Conservation (phyloP, 2,797 vertebrate genomes). For the Amniataba percoides region DNA sequence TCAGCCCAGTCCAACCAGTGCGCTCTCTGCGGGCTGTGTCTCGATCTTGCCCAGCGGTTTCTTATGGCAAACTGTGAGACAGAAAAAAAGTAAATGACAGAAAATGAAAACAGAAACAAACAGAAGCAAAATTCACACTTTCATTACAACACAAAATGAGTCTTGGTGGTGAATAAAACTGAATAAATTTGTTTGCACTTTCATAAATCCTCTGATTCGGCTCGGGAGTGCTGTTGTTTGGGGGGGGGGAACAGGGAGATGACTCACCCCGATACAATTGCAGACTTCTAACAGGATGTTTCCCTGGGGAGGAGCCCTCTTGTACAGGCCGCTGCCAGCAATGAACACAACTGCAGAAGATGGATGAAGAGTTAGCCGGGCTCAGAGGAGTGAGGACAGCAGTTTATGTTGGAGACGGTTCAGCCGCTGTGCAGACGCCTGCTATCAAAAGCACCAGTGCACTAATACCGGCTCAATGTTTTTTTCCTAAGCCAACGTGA, state of each 20-base stretch:
- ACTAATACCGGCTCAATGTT: neutral
- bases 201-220: neutral
- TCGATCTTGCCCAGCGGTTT: slow-evolving; percentile 88
- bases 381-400: neutral
- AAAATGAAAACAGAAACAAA: neutral
- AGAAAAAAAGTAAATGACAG: slow-evolving; percentile 28
- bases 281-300: slow-evolving; percentile 92
- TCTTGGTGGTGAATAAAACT: neutral
- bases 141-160: neutral
- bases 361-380: slow-evolving; percentile 20
- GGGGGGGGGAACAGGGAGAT: neutral
- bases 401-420: slow-evolving; percentile 5
- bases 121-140: neutral
- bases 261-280: slow-evolving; percentile 92
- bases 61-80: slow-evolving; percentile 90
- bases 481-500: neutral
- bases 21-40: slow-evolving; percentile 77
- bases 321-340: slow-evolving; percentile 92
- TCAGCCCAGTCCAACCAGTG: slow-evolving; percentile 99
- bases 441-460: neutral
- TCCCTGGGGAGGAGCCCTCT: slow-evolving; percentile 91
- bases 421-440: slow-evolving; percentile 1
- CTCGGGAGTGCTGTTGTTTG: neutral
- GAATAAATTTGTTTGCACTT: neutral
- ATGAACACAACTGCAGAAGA: slow-evolving; percentile 91